Evolutionary conservation across 2,888 invertebrate species (phyloP), one percentile per base, ranked within the genome.

Genomic region (Liopterus haemorrhoidalis): DNA sequence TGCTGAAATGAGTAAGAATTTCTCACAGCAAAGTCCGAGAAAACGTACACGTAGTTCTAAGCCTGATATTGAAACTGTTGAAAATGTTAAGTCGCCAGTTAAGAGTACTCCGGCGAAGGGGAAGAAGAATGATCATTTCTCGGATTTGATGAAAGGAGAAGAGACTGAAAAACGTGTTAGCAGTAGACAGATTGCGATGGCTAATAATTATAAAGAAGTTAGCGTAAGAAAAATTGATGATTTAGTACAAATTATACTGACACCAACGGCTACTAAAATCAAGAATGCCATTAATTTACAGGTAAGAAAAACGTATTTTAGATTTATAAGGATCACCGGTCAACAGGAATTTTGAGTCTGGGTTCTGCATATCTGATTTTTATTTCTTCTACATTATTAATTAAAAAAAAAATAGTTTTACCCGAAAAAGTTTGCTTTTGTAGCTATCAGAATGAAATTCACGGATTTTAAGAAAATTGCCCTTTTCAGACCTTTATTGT

Each of bases 201-300:
- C 8, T 11, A 31, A 54, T 54, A 14, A 57, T 59, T 49, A 53
- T 53, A 27, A 61, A 55, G 77, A 78, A 58, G 74, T 80, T 48
- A 71, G 69, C 43, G 70, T 81, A 12, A 71, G 74, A 51, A 74
- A 73, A 48, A 70, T 74, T 50, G 71, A 72, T 46, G 70, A 71
- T 57, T 74, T 82, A 53, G 76, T 79, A n/a, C 82, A 84, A 61
- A 63, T 82, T 49, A 70, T 76, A 49, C 65, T 82, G 32, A 73
- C 73, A 21, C 72, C 76, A 18, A 71, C 70, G 19, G 70, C 72
- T n/a, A 73, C 76, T 1, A 76, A 75, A 60, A 65, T 76, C 51
- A 73, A 74, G 50, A 75, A 81, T 57, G 74, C 76, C 9, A 71
- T 82, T 22, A 81, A 76, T 52, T 65, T 75, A 22, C 73, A 76